Evolutionary conservation across 2,797 vertebrate genomes (phyloP).

Genomic region (Thaleichthys pacificus): DNA sequence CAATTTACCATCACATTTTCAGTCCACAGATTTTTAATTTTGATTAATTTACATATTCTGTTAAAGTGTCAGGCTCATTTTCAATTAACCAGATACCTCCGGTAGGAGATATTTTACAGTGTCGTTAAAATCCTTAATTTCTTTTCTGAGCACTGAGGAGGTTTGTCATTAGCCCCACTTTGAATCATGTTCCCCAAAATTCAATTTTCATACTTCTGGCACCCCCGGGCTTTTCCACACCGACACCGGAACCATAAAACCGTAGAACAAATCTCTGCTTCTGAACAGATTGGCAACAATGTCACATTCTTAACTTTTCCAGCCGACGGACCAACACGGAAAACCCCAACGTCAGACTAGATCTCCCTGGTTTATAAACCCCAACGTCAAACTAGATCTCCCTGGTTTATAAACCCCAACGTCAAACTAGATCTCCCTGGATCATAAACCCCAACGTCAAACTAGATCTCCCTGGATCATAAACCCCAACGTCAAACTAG

Average conservation of each 20-base stretch:
- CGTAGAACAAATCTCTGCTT: too few species aligned
- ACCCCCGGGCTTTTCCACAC: not conserved
- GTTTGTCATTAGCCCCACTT: slow-evolving; percentile 4
- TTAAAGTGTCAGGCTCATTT: not conserved
- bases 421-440: too few species aligned
- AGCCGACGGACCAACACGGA: not conserved
- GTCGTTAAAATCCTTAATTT: not conserved
- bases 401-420: not conserved
- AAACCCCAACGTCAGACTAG: not conserved
- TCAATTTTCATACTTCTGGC: not conserved
- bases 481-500: too few species aligned
- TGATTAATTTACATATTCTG: not conserved
- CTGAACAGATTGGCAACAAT: not conserved
- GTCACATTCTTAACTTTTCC: not conserved
- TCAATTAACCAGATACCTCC: not conserved
- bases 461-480: too few species aligned
- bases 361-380: not conserved
- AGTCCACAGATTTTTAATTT: not conserved
- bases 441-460: too few species aligned
- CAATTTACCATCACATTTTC: not conserved
- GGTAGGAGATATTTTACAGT: not conserved
- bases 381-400: too few species aligned
- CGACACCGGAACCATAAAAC: not conserved
- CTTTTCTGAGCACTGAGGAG: not conserved
- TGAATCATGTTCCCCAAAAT: not conserved